These are phyloP conservation scores for Triops longicaudatus DNA, from an alignment of 1,140 invertebrate genomes.

Conservation along the genomic window DNA sequence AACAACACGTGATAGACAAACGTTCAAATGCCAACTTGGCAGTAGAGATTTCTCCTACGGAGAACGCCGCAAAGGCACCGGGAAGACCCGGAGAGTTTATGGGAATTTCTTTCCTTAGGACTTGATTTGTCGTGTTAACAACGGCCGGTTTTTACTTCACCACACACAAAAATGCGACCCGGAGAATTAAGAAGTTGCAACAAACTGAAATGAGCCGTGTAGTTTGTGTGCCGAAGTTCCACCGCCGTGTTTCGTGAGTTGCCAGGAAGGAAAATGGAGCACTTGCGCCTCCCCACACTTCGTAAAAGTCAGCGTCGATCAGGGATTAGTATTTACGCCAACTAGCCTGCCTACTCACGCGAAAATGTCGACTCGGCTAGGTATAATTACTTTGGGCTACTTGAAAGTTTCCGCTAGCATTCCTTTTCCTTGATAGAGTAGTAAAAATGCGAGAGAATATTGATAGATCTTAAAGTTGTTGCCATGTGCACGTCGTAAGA, in stretches of 20 bases:
- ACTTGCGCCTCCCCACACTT: background rate
- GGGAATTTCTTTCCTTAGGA: too few relatives aligned
- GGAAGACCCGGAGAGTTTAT: too few relatives aligned
- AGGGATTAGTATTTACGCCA: background rate
- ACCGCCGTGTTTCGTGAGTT: background rate
- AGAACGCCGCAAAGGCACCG: too few relatives aligned
- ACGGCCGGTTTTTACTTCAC: too few relatives aligned
- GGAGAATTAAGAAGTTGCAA: background rate
- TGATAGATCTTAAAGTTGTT: too few relatives aligned
- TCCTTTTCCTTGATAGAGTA: too few relatives aligned
- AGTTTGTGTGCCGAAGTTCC: background rate
- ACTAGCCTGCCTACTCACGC: background rate
- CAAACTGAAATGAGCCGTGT: background rate
- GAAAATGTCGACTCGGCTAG: background rate
- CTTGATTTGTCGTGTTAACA: too few relatives aligned
- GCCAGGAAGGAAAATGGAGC: background rate
- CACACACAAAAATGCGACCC: background rate
- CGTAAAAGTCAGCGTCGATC: constrained; percentile 10
- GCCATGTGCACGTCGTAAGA: too few relatives aligned
- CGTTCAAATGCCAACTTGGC: background rate
- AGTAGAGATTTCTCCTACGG: background rate
- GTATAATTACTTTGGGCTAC: background rate
- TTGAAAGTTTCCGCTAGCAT: background rate
- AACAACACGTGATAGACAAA: background rate
- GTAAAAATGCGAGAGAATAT: too few relatives aligned